Base-by-base conservation (phyloP, 1,140 invertebrate species). In the Camponotus vicinus region DNA sequence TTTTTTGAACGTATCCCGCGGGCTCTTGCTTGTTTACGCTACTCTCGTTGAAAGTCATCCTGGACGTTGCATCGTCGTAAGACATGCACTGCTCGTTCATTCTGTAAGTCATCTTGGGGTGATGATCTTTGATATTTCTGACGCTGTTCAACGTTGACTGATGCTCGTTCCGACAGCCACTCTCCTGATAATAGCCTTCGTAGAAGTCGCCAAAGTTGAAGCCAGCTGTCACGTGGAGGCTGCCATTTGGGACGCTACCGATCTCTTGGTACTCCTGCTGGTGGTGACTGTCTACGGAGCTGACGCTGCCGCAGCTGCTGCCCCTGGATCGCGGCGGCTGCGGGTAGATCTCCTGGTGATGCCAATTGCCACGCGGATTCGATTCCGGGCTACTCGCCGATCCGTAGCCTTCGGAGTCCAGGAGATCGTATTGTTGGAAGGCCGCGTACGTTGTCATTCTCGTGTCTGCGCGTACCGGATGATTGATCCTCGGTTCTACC, bases 361-460 rank as follows among this genome's bases (percentile, higher is more conserved):
- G 87, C 87, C 92, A 93, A 32, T 69, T 79, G 13, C 85, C 90
- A 32, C 93, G 90, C 9, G 92, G 91, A 80, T 94, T 94, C 18
- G 94, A 95, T 67, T 95, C 94, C 4, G 94, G 94, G 83, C 94
- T 95, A 64, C 94, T 95, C 0, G 94, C 94, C 2, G 94, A 95
- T 3, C 94, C 94, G 87, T 95, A 95, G 67, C 94, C 94, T 85
- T 94, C 94, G 15, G 94, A 94, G 61, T 95, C 94, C 57, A 95
- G 61, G n/a, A 94, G 87, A 55, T 95, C 94, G 90, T 95, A 95
- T 42, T 92, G 93, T 76, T 93, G 93, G 76, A 93, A 94, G 76
- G 90, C 93, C 57, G 90, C 87, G 90, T 93, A 95, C 18, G 93
- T 87, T 27, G 93, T 93, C 94, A 94, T 95, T 40, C 78, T 90